Evolutionary conservation across 2,797 vertebrate species (phyloP), one percentile per base, ranked within the genome.

Genomic region (Hyperoplus lanceolatus): DNA sequence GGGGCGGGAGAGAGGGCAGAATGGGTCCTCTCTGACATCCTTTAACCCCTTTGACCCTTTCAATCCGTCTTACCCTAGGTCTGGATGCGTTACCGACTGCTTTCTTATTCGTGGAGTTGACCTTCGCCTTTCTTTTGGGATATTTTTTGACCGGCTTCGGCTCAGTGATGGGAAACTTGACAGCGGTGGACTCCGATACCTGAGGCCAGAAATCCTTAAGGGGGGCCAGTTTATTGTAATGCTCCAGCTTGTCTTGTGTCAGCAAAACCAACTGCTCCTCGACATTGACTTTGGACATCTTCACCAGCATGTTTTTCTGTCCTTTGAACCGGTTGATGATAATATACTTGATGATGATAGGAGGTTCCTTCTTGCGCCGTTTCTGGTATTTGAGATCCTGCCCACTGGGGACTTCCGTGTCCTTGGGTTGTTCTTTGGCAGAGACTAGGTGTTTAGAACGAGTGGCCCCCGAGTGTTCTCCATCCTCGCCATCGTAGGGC

Each of bases 301-400:
- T 99, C 82, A 99, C 97, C 93, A 98, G 90, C 98, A 99, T 99
- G 93, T 99, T 99, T 93, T 99, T 99, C 90, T 97, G 96, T 66
- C 98, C 98, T 95, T 98, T 99, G 91, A 99, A 99, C 82, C 98
- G 94, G 93, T 99, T 99, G 88, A 99, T 99, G 79, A 99, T 99
- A 82, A 99, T 99, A 89, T 99, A 99, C 87, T 99, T 99, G 88
- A 99, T 99, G 86, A 99, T 98, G 84, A 99, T 95, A 42, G 98
- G 97, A 14, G 98, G 97, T 68, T 99, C 94, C 83, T 98, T 99
- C 94, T 96, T 98, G 78, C 96, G 95, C 64, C 97, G 96, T 91
- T 98, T 99, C 91, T 96, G 95, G 82, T 93, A 91, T 88, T 97
- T 98, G 50, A 95, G 88, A 80, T 95, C 92, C 42, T 85, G 90